Conservation (phyloP, 1,140 invertebrate genomes). For the Cardiocondyla obscurior region DNA sequence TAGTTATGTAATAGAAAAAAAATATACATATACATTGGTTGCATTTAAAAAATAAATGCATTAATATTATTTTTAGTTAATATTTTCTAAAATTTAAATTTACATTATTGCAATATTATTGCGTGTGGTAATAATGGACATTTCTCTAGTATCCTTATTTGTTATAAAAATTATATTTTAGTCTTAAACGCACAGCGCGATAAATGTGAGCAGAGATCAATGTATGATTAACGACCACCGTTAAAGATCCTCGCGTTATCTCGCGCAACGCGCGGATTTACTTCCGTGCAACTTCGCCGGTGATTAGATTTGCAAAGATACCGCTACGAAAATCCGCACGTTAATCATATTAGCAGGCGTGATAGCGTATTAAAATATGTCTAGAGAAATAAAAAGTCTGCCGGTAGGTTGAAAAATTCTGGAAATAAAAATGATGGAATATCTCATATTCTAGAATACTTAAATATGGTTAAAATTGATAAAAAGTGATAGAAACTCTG, state of each 20-base stretch:
- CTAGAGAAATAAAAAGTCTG: slow-evolving; percentile 34
- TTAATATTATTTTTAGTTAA: not conserved
- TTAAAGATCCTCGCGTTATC: not conserved
- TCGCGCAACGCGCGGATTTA: not conserved
- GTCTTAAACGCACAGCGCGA: not conserved
- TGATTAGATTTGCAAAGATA: slow-evolving; percentile 43
- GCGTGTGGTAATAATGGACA: not conserved
- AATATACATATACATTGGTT: no score
- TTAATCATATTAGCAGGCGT: slow-evolving; percentile 38
- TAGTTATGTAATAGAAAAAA: not conserved
- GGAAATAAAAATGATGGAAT: slow-evolving; percentile 19
- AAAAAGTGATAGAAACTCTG: slow-evolving; percentile 9
- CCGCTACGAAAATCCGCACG: slow-evolving; percentile 5
- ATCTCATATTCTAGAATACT: slow-evolving; percentile 4
- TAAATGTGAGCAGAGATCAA: slow-evolving; percentile 10
- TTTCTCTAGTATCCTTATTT: not conserved
- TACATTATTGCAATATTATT: not conserved
- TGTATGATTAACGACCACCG: not conserved
- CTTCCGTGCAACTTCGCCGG: not conserved
- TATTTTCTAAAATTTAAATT: not conserved
- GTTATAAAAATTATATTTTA: not conserved
- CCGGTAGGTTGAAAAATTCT: not conserved
- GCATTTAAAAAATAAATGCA: not conserved
- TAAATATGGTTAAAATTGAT: slow-evolving; percentile 4
- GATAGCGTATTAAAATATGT: slow-evolving; percentile 41